Evolutionary conservation across 2,113 vertebrate species (phyloP).

Genomic region (Panurus biarmicus): DNA sequence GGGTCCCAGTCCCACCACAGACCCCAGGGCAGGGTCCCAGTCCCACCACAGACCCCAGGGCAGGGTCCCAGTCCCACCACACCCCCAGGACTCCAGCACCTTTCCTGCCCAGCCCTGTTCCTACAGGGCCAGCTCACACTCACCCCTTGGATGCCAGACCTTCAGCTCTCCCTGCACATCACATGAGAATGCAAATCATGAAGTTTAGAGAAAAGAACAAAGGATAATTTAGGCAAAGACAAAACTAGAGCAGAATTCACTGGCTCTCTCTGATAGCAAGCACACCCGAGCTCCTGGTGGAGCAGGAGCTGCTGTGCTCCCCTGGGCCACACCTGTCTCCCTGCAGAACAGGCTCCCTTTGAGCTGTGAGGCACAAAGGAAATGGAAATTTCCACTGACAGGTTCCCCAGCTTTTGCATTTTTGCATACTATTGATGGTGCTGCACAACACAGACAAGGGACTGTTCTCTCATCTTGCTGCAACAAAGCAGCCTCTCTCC

Average conservation of each 20-base stretch:
- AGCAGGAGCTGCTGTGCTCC: not conserved
- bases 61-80: not conserved
- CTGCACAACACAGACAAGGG: not conserved
- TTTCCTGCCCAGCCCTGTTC: not conserved
- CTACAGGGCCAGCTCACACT: not conserved
- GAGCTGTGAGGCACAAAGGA: not conserved
- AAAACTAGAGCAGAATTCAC: not conserved
- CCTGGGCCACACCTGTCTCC: not conserved
- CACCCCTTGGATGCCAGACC: not conserved
- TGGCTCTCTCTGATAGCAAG: not conserved
- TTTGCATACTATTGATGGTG: not conserved
- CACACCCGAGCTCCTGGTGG: not conserved
- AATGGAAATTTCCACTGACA: conserved; percentile 40
- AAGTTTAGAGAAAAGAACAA: not conserved
- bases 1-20: not conserved
- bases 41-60: not conserved
- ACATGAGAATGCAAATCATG: not conserved
- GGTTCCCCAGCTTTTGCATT: not conserved
- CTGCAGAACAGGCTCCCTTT: not conserved
- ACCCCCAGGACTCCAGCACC: not conserved
- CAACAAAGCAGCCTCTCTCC: not conserved
- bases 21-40: not conserved
- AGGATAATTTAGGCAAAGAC: not conserved
- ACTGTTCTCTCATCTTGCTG: not conserved
- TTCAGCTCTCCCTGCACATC: not conserved